These are phyloP conservation scores for Papilio xuthus DNA, from an alignment of 1,140 invertebrate genomes.

Conservation along the genomic window DNA sequence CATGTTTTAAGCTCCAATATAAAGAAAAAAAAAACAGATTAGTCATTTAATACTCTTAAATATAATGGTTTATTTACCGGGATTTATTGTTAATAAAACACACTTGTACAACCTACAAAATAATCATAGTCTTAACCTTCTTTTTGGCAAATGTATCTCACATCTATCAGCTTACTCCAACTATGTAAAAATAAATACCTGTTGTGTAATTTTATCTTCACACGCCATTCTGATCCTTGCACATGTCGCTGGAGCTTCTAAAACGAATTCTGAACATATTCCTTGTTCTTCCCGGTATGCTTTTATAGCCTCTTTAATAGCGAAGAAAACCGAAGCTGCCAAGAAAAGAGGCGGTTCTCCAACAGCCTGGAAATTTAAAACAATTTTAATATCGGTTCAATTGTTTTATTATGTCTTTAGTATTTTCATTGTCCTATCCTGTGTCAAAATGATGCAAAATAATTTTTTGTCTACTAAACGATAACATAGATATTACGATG, in stretches of 20 bases:
- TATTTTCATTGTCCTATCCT: too few species aligned
- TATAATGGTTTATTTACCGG: too few species aligned
- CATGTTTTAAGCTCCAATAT: too few species aligned
- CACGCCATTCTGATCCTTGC: conserved; percentile 86
- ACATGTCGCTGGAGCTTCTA: conserved; percentile 85
- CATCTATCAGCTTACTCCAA: conserved; percentile 1
- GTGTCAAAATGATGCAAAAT: too few species aligned
- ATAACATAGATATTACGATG: too few species aligned
- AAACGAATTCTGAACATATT: conserved; percentile 73
- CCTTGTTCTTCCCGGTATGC: conserved; percentile 67
- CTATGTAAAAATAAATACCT: conserved; percentile 62
- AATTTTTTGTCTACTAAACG: too few species aligned
- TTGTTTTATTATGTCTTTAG: neutral
- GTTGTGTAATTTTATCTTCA: conserved; percentile 83
- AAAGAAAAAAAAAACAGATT: too few species aligned
- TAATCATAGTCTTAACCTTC: too few species aligned
- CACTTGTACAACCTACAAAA: too few species aligned
- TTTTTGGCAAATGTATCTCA: too few species aligned
- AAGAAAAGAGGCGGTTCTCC: conserved; percentile 87
- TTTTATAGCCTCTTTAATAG: conserved; percentile 82
- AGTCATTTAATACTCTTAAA: too few species aligned
- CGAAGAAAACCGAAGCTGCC: conserved; percentile 84
- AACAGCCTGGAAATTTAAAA: conserved; percentile 78
- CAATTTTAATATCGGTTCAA: neutral
- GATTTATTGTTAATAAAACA: too few species aligned